phyloP scores from a whole-genome alignment of 2,113 vertebrate genomes.

The Trinectes maculatus region DNA sequence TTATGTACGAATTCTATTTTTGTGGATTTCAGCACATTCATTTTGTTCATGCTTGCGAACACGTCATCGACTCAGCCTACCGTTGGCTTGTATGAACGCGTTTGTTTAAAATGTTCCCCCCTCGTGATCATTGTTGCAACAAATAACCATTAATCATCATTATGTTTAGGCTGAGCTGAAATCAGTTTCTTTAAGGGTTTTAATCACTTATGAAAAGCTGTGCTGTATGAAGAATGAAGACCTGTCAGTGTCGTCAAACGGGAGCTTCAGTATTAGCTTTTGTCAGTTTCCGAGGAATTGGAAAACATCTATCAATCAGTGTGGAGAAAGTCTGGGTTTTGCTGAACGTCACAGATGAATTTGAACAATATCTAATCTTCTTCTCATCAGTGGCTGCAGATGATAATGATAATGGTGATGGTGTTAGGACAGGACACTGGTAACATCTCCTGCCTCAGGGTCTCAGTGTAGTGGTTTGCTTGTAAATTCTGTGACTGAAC shows the following conservation, averaged over 20 bases:
- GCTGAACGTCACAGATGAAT: not conserved
- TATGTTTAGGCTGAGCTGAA: not conserved
- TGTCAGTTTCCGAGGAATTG: too few relatives aligned
- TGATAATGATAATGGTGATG: slow-evolving; percentile 13
- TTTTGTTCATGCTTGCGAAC: slow-evolving; percentile 1
- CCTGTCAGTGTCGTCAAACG: too few relatives aligned
- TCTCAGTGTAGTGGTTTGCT: too few relatives aligned
- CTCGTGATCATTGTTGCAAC: not conserved
- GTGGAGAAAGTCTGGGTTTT: not conserved
- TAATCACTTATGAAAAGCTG: too few relatives aligned
- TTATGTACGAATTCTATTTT: slow-evolving; percentile 43
- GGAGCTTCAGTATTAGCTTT: too few relatives aligned
- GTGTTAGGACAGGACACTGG: too few relatives aligned
- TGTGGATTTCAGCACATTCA: slow-evolving; percentile 1
- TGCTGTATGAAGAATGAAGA: too few relatives aligned
- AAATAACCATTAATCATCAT: not conserved
- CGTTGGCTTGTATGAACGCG: not conserved
- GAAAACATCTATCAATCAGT: too few relatives aligned
- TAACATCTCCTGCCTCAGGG: too few relatives aligned
- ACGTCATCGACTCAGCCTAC: not conserved
- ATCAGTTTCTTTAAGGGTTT: too few relatives aligned
- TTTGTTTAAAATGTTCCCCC: not conserved
- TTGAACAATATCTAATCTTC: too few relatives aligned
- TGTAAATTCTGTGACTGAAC: too few relatives aligned
- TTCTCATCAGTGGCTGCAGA: slow-evolving; percentile 14